Conservation (phyloP, 2,888 invertebrate species). For the Crioceris asparagi region DNA sequence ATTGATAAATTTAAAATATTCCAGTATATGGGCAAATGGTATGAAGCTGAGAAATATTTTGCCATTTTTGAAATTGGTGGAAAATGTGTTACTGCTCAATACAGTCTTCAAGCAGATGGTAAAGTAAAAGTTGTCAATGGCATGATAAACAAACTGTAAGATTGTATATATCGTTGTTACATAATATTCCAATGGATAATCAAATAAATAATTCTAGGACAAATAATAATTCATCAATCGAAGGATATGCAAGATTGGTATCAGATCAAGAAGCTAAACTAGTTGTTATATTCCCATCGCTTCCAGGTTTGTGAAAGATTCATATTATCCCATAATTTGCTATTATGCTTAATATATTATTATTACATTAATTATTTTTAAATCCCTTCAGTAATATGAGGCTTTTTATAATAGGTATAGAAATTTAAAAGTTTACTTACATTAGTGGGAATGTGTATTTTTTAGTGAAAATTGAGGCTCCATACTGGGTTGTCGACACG, state of each 20-base stretch:
- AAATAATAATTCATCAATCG: constrained; percentile 44
- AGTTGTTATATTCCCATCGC: constrained; percentile 49
- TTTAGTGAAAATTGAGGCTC: constrained; percentile 41
- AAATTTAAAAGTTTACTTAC: too few relatives aligned
- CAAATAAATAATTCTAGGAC: constrained; percentile 38
- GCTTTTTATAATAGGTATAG: too few relatives aligned
- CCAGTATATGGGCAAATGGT: constrained; percentile 58
- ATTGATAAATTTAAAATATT: too few relatives aligned
- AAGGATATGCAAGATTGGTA: constrained; percentile 45
- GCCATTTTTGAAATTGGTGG: constrained; percentile 64
- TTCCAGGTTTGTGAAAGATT: constrained; percentile 39
- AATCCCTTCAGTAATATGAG: too few relatives aligned
- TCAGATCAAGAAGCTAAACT: constrained; percentile 49
- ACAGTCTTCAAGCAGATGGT: constrained; percentile 40
- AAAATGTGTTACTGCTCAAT: constrained; percentile 62
- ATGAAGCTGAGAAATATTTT: constrained; percentile 65
- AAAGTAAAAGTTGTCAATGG: constrained; percentile 36
- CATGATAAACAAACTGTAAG: constrained; percentile 39
- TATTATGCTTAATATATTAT: neutral
- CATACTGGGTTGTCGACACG: constrained; percentile 54
- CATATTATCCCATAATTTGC: neutral
- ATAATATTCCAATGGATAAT: too few relatives aligned
- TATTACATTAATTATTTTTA: too few relatives aligned
- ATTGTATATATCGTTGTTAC: constrained; percentile 1
- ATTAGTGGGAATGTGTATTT: constrained; percentile 30